Percentiles rank a stretch among this genome's conserved stretches.
These are phyloP conservation scores for Grus americana DNA, from an alignment of 2,113 vertebrate species.

Conservation along the genomic window DNA sequence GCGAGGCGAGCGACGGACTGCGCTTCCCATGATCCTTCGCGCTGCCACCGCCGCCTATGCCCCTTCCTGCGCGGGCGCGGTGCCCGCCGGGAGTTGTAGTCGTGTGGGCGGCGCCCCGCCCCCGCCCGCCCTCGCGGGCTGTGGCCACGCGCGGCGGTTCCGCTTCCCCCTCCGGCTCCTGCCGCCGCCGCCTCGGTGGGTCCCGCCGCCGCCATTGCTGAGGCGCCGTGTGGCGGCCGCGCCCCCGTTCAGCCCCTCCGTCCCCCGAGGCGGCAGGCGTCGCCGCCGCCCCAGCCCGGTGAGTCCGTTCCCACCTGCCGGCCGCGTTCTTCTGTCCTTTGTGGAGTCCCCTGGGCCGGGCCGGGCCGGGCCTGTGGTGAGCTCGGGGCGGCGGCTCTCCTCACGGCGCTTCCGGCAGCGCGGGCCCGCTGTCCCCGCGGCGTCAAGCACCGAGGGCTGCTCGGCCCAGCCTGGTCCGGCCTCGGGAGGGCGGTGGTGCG, in stretches of 20 bases:
- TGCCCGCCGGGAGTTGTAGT: background rate
- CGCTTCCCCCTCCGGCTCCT: constrained; percentile 36
- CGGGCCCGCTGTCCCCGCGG: background rate
- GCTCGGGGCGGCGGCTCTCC: background rate
- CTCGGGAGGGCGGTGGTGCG: background rate
- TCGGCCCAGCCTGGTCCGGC: background rate
- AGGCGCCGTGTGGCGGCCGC: background rate
- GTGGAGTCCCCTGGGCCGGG: background rate
- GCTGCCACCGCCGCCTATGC: background rate
- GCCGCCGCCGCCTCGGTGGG: constrained; percentile 33
- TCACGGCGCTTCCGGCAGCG: background rate
- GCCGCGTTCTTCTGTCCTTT: background rate
- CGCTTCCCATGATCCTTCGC: background rate
- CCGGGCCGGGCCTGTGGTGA: background rate
- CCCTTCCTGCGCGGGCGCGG: background rate
- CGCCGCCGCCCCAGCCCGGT: background rate
- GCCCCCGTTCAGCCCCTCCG: background rate
- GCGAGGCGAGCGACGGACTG: background rate
- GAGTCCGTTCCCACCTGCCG: background rate
- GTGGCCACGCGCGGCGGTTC: constrained; percentile 57
- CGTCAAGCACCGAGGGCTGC: background rate
- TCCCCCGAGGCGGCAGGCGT: background rate
- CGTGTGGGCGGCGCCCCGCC: background rate
- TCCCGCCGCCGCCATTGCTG: background rate
- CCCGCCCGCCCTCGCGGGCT: constrained; percentile 21